Percentiles rank a stretch among this genome's conserved stretches.
Evolutionary conservation across 2,113 vertebrate species (phyloP).

Genomic region (Syrmaticus mikado): DNA sequence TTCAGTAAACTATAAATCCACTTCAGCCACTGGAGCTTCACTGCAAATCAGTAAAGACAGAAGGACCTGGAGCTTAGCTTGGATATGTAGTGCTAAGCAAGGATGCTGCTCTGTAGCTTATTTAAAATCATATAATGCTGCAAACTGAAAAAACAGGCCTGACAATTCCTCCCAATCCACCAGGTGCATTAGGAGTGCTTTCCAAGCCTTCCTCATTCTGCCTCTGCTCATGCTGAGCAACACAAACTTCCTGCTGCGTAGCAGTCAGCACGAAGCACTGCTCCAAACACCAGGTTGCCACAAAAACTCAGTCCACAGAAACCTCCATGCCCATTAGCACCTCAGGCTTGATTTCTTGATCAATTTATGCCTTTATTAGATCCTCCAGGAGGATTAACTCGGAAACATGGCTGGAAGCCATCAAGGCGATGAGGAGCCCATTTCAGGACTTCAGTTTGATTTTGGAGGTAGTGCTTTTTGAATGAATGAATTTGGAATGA

Average conservation of each 20-base stretch:
- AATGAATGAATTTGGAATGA: too few species aligned
- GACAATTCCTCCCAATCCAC: neutral
- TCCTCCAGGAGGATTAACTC: neutral
- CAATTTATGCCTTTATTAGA: neutral
- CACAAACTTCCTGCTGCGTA: neutral
- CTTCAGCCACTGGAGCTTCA: conserved; percentile 38
- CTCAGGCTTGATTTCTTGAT: neutral
- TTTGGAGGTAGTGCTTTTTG: neutral
- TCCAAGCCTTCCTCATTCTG: neutral
- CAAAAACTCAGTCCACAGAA: neutral
- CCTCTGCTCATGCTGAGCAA: neutral
- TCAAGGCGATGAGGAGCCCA: rapidly evolving
- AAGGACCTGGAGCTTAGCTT: neutral
- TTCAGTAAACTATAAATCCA: conserved; percentile 23
- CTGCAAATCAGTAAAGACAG: conserved; percentile 14
- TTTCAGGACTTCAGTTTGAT: neutral
- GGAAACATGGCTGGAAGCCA: neutral
- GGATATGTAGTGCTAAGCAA: neutral
- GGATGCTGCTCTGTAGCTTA: neutral
- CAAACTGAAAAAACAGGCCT: neutral
- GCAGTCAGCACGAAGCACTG: neutral
- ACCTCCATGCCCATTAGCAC: neutral
- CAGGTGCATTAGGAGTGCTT: neutral
- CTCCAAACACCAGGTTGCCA: too few species aligned
- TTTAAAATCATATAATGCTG: neutral